Evolutionary conservation across 1,140 invertebrate species (phyloP), one percentile per base, ranked within the genome.

Genomic region (Atopsyche davidsoni): DNA sequence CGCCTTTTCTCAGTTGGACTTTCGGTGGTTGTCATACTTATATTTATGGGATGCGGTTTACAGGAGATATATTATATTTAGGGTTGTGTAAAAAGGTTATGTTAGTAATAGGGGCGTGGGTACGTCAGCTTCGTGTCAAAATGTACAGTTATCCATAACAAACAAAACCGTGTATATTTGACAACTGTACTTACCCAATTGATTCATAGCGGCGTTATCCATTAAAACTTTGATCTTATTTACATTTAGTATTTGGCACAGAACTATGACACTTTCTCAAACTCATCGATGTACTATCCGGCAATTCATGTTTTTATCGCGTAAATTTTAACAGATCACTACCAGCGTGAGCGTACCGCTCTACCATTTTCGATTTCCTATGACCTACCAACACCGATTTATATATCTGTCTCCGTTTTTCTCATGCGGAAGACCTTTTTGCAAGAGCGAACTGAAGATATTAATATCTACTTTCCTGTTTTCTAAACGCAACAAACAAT

Each of bases 61-160:
- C n/a, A n/a, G n/a, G n/a, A n/a, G n/a, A n/a, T n/a, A n/a, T n/a
- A n/a, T n/a, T n/a, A n/a, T n/a, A n/a, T n/a, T n/a, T n/a, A n/a
- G n/a, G n/a, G n/a, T n/a, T n/a, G n/a, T n/a, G n/a, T 7, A 16
- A 50, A 43, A 52, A 42, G 46, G 42, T 56, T 56, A 54, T 50
- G 23, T 25, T 28, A 40, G 28, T 50, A 43, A 35, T 22, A 49
- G 52, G 45, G 47, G 52, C 40, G 76, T 59, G 69, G 59, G 53
- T 77, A 77, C 9, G 72, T 66, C 1, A 71, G 69, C 17, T 70
- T 69, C 36, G 64, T 68, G 53, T 78, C 76, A 45, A 72, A 61
- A 31, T 79, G 75, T 55, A 78, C 76, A 52, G 50, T 52, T 52
- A 52, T 41, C 42, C 42, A 52, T 41, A 52, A 52, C 50, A 52